Conservation (phyloP, 2,113 vertebrate genomes). For the Sebastes schlegelii region DNA sequence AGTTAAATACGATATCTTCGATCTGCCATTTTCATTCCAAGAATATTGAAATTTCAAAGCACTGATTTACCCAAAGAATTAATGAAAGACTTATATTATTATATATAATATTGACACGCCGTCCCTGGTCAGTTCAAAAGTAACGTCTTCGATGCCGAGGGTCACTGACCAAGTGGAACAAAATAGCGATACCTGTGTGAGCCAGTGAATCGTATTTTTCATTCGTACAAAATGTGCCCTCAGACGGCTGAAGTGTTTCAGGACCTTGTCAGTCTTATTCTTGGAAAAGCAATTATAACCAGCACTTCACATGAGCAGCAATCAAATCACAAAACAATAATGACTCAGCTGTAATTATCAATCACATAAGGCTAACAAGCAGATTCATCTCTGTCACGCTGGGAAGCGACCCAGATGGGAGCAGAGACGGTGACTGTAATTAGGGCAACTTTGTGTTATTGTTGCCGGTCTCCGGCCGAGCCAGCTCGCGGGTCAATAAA, state of each 20-base stretch:
- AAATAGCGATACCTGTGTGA: not conserved
- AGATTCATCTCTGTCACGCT: slow-evolving; percentile 1
- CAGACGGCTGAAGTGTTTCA: not conserved
- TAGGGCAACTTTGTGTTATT: slow-evolving; percentile 17
- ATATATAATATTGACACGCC: no score
- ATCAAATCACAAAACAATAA: not conserved
- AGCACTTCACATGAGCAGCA: slow-evolving; percentile 5
- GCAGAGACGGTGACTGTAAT: not conserved
- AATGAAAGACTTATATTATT: no score
- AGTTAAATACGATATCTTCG: no score
- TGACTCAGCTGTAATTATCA: slow-evolving; percentile 15
- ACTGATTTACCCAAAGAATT: no score
- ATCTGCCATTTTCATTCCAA: no score
- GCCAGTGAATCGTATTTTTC: not conserved
- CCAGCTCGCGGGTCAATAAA: slow-evolving; percentile 17
- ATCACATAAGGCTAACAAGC: not conserved
- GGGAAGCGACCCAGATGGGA: slow-evolving; percentile 37
- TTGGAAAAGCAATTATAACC: not conserved
- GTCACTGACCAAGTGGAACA: not conserved
- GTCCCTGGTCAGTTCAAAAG: no score
- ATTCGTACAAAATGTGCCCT: not conserved
- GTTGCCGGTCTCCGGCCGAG: slow-evolving; percentile 1
- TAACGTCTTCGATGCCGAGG: no score
- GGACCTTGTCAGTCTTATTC: not conserved
- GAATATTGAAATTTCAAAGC: no score